Conservation (phyloP, 2,888 invertebrate genomes). For the Drosophila fungiperda region DNA sequence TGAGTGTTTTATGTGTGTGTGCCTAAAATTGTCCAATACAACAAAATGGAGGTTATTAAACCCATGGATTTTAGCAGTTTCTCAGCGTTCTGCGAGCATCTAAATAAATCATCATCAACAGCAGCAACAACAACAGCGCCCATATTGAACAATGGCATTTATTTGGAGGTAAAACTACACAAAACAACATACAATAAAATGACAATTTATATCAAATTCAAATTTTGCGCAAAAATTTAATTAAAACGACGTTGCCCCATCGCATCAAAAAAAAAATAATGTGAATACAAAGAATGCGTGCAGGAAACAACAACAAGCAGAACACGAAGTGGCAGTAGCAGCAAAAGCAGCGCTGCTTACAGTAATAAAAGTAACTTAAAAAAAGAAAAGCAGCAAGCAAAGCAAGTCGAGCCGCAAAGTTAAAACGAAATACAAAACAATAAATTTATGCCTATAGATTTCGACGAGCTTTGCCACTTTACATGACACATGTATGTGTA, state of each 20-base stretch:
- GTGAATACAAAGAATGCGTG: slow-evolving; percentile 66
- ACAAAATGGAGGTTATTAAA: slow-evolving; percentile 83
- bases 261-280: slow-evolving; percentile 23
- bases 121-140: slow-evolving; percentile 48
- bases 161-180: slow-evolving; percentile 74
- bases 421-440: slow-evolving; percentile 71
- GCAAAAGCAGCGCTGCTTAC: slow-evolving; percentile 2
- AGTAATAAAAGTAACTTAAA: slow-evolving; percentile 56
- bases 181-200: slow-evolving; percentile 32
- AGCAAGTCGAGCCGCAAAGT: slow-evolving; percentile 43
- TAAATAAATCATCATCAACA: slow-evolving; percentile 80
- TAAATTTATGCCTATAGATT: slow-evolving; percentile 80
- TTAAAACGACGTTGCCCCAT: slow-evolving; percentile 46
- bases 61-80: slow-evolving; percentile 84
- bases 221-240: slow-evolving; percentile 43
- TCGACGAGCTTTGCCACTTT: slow-evolving; percentile 68
- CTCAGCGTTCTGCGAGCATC: slow-evolving; percentile 83
- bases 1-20: slow-evolving; percentile 28
- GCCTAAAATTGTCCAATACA: slow-evolving; percentile 40
- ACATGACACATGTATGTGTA: slow-evolving; percentile 59
- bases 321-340: slow-evolving; percentile 25
- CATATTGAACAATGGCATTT: slow-evolving; percentile 79
- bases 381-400: slow-evolving; percentile 21
- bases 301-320: slow-evolving; percentile 47
- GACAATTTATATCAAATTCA: slow-evolving; percentile 61